Evolutionary conservation across 2,888 invertebrate genomes (phyloP).

Genomic region (Rotaria socialis): DNA sequence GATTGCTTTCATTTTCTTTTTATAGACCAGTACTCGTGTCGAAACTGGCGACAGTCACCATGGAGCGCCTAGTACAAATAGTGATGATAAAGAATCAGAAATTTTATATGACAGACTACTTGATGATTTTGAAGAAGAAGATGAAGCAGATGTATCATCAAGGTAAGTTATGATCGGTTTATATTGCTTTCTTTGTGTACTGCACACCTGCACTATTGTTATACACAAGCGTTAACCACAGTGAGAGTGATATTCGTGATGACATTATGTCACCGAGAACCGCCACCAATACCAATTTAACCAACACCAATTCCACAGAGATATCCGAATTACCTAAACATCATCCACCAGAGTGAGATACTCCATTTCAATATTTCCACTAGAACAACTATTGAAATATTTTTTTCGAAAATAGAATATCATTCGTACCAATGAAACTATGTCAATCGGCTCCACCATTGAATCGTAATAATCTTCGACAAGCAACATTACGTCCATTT

Average conservation of each 20-base stretch:
- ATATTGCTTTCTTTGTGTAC: not conserved
- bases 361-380: not conserved
- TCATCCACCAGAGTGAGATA: not conserved
- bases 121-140: not conserved
- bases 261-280: constrained; percentile 21
- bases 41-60: not conserved
- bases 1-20: no score
- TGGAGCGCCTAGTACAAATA: not conserved
- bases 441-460: constrained; percentile 29
- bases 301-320: not conserved
- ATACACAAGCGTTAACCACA: not conserved
- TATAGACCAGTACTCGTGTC: not conserved
- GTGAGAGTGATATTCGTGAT: constrained; percentile 1
- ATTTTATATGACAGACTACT: not conserved
- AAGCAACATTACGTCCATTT: not conserved
- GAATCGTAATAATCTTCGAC: not conserved
- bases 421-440: not conserved
- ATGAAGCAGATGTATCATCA: not conserved
- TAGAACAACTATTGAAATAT: no score
- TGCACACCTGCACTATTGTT: not conserved
- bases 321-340: not conserved
- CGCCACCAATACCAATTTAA: not conserved
- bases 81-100: not conserved
- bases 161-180: not conserved
- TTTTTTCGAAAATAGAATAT: not conserved